These are phyloP conservation scores for Cyphomyrmex costatus DNA, from an alignment of 1,140 invertebrate species.

Conservation along the genomic window DNA sequence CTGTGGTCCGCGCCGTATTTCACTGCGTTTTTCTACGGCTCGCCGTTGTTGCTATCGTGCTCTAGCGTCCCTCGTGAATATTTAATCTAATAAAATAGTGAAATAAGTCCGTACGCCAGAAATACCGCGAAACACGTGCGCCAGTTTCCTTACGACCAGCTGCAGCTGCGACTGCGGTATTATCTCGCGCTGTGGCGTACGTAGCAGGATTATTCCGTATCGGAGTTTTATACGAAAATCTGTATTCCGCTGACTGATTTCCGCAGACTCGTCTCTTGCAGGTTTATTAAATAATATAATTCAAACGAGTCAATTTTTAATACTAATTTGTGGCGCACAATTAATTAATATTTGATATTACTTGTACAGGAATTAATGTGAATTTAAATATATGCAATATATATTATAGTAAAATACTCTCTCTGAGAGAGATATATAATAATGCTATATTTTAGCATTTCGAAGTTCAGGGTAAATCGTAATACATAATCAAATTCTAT, in stretches of 20 bases:
- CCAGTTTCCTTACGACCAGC: slow-evolving; percentile 49
- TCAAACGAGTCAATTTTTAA: neutral
- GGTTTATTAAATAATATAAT: slow-evolving; percentile 24
- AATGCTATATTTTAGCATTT: slow-evolving; percentile 25
- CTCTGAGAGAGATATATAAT: neutral
- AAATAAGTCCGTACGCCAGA: slow-evolving; percentile 65
- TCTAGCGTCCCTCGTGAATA: slow-evolving; percentile 55
- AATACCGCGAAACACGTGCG: slow-evolving; percentile 41
- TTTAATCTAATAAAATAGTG: slow-evolving; percentile 79
- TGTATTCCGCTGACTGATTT: neutral
- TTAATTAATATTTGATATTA: slow-evolving; percentile 43
- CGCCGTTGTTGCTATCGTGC: slow-evolving; percentile 35
- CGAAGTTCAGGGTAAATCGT: slow-evolving; percentile 7
- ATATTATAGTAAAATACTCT: slow-evolving; percentile 16
- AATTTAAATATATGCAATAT: neutral
- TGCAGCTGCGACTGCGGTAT: slow-evolving; percentile 60
- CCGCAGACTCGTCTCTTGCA: neutral
- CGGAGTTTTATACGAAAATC: slow-evolving; percentile 26
- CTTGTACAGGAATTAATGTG: slow-evolving; percentile 17
- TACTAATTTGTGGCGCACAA: neutral
- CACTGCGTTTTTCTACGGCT: slow-evolving; percentile 59
- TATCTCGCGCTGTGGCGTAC: neutral
- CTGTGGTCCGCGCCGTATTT: slow-evolving; percentile 33
- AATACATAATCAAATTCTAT: slow-evolving; percentile 32
- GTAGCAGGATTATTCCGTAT: slow-evolving; percentile 23